Percentiles rank a stretch among this genome's conserved stretches.
These are phyloP conservation scores for Glyphotaelius pellucidus DNA, from an alignment of 2,888 invertebrate species.

Conservation along the genomic window DNA sequence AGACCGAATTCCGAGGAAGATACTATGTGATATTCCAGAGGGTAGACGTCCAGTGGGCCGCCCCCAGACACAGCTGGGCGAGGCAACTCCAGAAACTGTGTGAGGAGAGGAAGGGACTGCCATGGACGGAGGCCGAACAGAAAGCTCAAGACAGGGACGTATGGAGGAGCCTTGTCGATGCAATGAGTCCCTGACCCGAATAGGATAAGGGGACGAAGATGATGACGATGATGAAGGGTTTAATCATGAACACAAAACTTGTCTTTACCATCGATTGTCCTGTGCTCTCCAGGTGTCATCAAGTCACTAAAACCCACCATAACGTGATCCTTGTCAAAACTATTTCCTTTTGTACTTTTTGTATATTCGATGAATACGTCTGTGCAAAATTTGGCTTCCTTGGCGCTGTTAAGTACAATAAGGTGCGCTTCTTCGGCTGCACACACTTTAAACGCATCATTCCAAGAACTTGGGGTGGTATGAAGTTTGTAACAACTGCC, in stretches of 20 bases:
- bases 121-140: no score
- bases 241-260: neutral
- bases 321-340: neutral
- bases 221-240: no score
- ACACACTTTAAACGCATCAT: neutral
- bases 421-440: neutral
- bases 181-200: no score
- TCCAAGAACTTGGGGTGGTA: neutral
- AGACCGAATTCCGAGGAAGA: no score
- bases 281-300: neutral
- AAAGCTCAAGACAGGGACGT: no score
- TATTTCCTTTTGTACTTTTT: neutral
- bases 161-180: no score
- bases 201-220: no score
- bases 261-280: neutral
- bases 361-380: neutral
- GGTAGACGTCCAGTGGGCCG: no score
- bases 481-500: neutral
- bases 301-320: neutral
- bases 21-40: no score
- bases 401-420: neutral
- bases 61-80: no score
- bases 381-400: neutral
- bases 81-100: no score
- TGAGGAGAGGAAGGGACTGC: no score